phyloP scores from a whole-genome alignment of 2,113 vertebrate genomes.

The Suricata suricatta region DNA sequence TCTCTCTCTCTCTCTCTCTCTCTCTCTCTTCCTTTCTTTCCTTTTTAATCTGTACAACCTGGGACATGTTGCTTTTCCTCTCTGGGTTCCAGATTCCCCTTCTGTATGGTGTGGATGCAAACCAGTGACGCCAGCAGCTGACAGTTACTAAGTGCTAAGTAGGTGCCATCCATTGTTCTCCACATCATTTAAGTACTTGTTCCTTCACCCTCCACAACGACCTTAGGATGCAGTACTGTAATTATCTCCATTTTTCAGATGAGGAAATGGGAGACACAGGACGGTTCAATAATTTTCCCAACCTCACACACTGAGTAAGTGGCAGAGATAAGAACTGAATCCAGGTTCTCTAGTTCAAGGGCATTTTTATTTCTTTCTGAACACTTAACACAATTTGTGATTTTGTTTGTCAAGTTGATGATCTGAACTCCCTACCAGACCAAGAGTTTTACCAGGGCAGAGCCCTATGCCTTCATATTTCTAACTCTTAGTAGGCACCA shows the following conservation, averaged over 20 bases:
- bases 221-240: not conserved
- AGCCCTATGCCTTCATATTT: not conserved
- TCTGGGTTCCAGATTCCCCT: not conserved
- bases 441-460: not conserved
- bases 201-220: not conserved
- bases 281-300: not conserved
- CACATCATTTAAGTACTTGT: not conserved
- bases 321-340: not conserved
- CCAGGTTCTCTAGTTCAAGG: not conserved
- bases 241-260: not conserved
- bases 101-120: not conserved
- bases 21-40: not conserved
- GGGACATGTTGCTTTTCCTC: not conserved
- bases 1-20: too few relatives aligned
- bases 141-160: not conserved
- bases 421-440: not conserved
- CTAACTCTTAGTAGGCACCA: not conserved
- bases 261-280: not conserved
- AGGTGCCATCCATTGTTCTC: not conserved
- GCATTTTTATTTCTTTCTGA: not conserved
- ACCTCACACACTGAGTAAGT: constrained; percentile 6
- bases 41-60: not conserved
- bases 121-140: not conserved
- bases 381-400: not conserved
- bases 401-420: not conserved